Evolutionary conservation across 2,888 invertebrate genomes (phyloP).

Genomic region (Stegophylla sp.): DNA sequence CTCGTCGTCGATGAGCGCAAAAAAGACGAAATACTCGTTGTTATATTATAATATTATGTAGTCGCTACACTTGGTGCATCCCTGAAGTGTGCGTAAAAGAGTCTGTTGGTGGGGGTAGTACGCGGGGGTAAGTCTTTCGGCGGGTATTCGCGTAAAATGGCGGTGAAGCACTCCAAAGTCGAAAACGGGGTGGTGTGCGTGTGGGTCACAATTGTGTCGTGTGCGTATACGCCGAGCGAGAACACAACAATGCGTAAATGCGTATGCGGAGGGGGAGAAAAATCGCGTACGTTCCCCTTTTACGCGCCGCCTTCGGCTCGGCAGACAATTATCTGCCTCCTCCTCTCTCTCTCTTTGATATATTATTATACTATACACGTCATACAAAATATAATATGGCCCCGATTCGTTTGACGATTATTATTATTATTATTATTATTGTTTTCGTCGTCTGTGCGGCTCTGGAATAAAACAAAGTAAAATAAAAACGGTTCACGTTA

Average conservation of each 20-base stretch:
- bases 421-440: not conserved
- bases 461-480: too few relatives aligned
- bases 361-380: not conserved
- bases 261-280: not conserved
- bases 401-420: not conserved
- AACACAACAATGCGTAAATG: too few relatives aligned
- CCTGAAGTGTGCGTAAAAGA: not conserved
- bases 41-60: too few relatives aligned
- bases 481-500: constrained; percentile 19
- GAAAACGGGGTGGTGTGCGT: constrained; percentile 27
- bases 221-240: not conserved
- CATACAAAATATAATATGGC: not conserved
- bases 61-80: not conserved
- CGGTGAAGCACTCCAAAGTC: constrained; percentile 30
- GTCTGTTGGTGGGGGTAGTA: too few relatives aligned
- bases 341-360: not conserved
- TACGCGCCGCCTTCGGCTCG: constrained; percentile 18
- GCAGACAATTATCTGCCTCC: not conserved
- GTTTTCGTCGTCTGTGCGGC: not conserved
- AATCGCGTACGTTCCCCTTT: not conserved
- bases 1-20: too few relatives aligned
- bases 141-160: constrained; percentile 2
- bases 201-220: not conserved
- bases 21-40: too few relatives aligned
- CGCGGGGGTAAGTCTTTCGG: too few relatives aligned